These are phyloP conservation scores for Deroplatys truncata DNA, from an alignment of 2,888 invertebrate species.

Conservation along the genomic window DNA sequence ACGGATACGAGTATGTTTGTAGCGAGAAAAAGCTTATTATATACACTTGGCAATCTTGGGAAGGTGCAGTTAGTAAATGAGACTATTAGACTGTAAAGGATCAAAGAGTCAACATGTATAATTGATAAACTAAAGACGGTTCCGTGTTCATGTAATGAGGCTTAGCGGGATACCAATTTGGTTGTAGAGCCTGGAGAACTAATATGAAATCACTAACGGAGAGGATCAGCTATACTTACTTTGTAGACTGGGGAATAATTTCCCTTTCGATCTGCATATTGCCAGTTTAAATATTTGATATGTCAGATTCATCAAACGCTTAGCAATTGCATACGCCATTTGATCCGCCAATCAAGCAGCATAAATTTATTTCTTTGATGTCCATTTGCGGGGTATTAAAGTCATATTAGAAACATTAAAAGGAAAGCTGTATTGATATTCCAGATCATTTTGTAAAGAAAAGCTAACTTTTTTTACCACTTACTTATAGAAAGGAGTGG, in stretches of 20 bases:
- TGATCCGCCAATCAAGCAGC: neutral
- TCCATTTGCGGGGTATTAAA: neutral
- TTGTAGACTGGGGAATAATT: neutral
- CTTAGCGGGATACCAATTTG: neutral
- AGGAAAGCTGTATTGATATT: too few species aligned
- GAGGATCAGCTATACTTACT: neutral
- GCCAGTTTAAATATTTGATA: neutral
- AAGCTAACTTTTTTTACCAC: too few species aligned
- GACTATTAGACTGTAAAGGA: too few species aligned
- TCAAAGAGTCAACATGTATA: neutral
- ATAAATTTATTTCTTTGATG: neutral
- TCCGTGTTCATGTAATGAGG: neutral
- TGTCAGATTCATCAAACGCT: neutral
- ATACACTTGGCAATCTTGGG: too few species aligned
- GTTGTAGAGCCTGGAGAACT: neutral
- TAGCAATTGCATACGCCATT: neutral
- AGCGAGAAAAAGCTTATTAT: too few species aligned
- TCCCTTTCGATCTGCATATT: neutral
- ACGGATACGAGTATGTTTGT: too few species aligned
- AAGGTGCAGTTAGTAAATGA: too few species aligned
- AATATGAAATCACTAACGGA: neutral
- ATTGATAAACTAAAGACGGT: neutral
- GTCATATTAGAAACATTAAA: neutral
- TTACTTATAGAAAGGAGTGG: too few species aligned
- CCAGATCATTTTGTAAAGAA: too few species aligned